phyloP scores from a whole-genome alignment of 2,113 vertebrate species.

The Microcebus lehilahytsara region DNA sequence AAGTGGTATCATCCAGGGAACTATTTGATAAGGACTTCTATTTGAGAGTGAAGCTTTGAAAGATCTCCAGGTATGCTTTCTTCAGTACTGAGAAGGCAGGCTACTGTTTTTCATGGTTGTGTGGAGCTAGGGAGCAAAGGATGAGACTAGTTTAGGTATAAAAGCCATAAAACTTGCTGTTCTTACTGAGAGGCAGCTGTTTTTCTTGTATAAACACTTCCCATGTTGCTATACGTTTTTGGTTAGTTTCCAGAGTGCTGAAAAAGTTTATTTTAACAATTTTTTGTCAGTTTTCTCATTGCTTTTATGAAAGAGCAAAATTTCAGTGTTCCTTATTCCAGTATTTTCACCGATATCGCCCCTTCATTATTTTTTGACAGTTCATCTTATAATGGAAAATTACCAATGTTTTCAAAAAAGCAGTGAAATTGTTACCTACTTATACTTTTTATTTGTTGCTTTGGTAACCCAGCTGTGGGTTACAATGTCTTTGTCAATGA shows the following conservation, averaged over 20 bases:
- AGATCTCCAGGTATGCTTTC: neutral
- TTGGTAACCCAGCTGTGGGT: neutral
- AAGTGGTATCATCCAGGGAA: neutral
- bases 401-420: neutral
- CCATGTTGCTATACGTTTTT: neutral
- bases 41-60: neutral
- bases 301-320: conserved; percentile 5
- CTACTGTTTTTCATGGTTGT: conserved; percentile 18
- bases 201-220: neutral
- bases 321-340: neutral
- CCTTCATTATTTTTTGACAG: neutral
- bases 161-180: conserved; percentile 23
- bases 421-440: neutral
- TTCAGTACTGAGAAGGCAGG: neutral
- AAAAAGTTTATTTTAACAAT: neutral
- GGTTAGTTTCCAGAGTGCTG: neutral
- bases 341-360: neutral
- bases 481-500: neutral
- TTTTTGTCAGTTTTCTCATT: conserved; percentile 5
- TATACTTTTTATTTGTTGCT: conserved; percentile 25
- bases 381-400: conserved; percentile 5
- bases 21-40: neutral
- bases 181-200: neutral
- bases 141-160: neutral
- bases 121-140: neutral